Conservation (phyloP, 2,888 invertebrate species). For the Callimorpha dominula region DNA sequence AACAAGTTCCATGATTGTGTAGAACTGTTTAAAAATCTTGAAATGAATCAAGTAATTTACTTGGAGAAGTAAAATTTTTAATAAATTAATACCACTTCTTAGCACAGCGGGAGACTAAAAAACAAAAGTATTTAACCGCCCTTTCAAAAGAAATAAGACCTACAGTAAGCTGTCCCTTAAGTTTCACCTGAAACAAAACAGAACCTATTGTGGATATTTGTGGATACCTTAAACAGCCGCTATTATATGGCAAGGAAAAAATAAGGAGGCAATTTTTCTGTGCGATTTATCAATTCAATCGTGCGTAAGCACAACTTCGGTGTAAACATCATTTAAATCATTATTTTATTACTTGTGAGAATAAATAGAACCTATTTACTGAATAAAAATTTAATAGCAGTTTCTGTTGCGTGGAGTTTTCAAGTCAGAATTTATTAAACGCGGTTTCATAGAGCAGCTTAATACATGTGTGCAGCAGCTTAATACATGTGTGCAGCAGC, state of each 20-base stretch:
- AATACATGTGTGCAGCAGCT: no score
- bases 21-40: no score
- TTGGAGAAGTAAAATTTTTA: no score
- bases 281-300: conserved; percentile 42
- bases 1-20: no score
- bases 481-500: no score
- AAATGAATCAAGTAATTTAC: no score
- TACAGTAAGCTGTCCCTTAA: neutral
- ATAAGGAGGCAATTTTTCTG: conserved; percentile 29
- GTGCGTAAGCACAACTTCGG: conserved; percentile 30
- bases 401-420: neutral
- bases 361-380: conserved; percentile 7
- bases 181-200: neutral
- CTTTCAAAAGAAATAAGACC: neutral
- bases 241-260: conserved; percentile 51
- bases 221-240: conserved; percentile 27
- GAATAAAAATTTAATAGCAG: conserved; percentile 7
- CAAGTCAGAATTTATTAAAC: neutral
- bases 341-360: conserved; percentile 19
- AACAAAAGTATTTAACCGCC: neutral
- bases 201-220: conserved; percentile 1
- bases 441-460: neutral
- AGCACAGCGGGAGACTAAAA: neutral
- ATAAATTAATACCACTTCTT: no score
- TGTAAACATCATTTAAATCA: conserved; percentile 16